A percentile compares a stretch with the other conserved stretches of the same genome.
Conservation (phyloP, 2,113 vertebrate species). For the Sorex fumeus region DNA sequence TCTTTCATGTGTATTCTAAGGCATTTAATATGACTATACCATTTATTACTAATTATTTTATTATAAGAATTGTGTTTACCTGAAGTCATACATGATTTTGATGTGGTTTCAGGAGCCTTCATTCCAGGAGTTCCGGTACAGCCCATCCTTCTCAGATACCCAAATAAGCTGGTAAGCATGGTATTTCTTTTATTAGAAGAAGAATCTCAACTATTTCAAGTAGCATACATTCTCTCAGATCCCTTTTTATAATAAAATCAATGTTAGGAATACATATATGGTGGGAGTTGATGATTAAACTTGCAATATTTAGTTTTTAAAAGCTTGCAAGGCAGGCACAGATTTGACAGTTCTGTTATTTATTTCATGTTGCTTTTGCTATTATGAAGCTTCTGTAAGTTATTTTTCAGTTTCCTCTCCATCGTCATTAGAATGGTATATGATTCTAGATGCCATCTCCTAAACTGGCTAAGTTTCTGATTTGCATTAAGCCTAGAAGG, state of each 20-base stretch:
- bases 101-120: conserved; percentile 94
- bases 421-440: not conserved
- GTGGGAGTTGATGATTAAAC: not conserved
- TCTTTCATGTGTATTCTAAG: not conserved
- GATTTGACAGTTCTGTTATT: not conserved
- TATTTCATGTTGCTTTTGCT: not conserved
- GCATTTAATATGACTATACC: not conserved
- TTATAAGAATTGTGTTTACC: not conserved
- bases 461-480: not conserved
- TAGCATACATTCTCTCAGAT: rapidly evolving
- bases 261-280: not conserved
- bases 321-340: not conserved
- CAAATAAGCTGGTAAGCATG: conserved; percentile 94
- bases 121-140: conserved; percentile 96
- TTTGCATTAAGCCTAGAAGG: not conserved
- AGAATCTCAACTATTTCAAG: not conserved
- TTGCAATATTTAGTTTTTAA: not conserved
- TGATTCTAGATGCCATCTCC: too few relatives aligned
- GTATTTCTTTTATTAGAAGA: not conserved
- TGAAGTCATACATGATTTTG: not conserved
- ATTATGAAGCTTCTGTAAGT: not conserved
- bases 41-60: not conserved
- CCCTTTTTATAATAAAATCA: not conserved
- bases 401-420: not conserved
- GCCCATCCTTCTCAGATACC: conserved; percentile 95